Base-by-base conservation (phyloP, 2,113 vertebrate genomes). In the Ovis canadensis region DNA sequence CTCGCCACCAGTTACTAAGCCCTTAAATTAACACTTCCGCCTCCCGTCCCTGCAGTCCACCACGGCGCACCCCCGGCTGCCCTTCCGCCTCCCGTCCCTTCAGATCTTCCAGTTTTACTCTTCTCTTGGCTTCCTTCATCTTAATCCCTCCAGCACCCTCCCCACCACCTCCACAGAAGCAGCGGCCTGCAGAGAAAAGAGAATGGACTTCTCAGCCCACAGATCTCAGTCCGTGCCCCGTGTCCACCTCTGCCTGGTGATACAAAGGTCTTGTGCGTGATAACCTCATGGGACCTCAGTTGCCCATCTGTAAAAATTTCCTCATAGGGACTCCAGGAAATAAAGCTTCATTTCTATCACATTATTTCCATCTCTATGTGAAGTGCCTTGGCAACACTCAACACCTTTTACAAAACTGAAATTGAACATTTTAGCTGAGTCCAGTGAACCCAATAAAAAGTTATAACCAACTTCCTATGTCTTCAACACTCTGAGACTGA, bases 171-270 rank as follows among this genome's bases (percentile, higher is more conserved):
- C 48, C 33, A 1, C 6, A 7, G 27, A 40, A 48, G 27, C 9
- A 11, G 21, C 6, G 21, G 13, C 45, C n/a, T 48, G 16, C 45
- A 71, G 43, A 50, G 36, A 17, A 25, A 27, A 5, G 29, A 80
- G 36, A 81, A 25, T 0, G 1, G 5, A 31, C 45, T 52, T 82
- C 15, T 11, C 9, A 7, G 19, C 2, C 12, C 59, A 13, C 3
- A 71, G 59, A 29, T 1, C 19, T 15, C 59, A n/a, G 17, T 12
- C 29, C 9, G 3, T 8, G 36, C 16, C 23, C 55, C 11, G 6
- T 36, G 9, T 64, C 40, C 4, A 1, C 7, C 45, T 96, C 86
- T 29, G 8, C 52, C n/a, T 59, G 3, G 29, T 14, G 88, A 16
- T 3, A 2, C 7, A 31, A 31, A 82, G 14, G 31, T 17, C 54